Evolutionary conservation across 2,113 vertebrate species (phyloP).

Genomic region (Tychaedon coryphoeus): DNA sequence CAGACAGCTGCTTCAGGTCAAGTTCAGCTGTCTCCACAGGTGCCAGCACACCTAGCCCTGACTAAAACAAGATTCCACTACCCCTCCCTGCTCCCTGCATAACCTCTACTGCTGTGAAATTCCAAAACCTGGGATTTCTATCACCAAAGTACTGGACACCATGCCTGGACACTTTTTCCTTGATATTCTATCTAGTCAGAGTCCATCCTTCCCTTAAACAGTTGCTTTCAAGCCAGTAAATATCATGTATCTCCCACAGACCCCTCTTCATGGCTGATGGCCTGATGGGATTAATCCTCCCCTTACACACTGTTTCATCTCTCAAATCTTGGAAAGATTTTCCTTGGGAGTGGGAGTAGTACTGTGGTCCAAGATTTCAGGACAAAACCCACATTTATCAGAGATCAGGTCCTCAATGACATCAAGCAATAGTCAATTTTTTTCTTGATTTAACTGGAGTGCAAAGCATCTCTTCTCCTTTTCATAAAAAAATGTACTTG

Average conservation of each 20-base stretch:
- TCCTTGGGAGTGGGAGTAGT: neutral
- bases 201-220: neutral
- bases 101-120: neutral
- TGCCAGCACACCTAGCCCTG: neutral
- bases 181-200: neutral
- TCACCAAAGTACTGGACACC: neutral
- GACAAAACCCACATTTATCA: neutral
- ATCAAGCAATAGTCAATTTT: accelerated
- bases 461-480: neutral
- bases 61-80: neutral
- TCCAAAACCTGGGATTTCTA: neutral
- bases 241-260: neutral
- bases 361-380: neutral
- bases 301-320: neutral
- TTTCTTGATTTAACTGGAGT: neutral
- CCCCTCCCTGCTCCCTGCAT: neutral
- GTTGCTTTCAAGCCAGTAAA: neutral
- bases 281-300: neutral
- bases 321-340: neutral
- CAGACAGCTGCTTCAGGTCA: neutral
- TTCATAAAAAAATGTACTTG: neutral
- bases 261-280: neutral
- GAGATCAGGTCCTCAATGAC: neutral
- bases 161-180: neutral
- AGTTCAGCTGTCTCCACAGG: neutral